A percentile compares a stretch with the other conserved stretches of the same genome.
phyloP scores from a whole-genome alignment of 1,140 invertebrate species.

The Chrysoperla carnea region DNA sequence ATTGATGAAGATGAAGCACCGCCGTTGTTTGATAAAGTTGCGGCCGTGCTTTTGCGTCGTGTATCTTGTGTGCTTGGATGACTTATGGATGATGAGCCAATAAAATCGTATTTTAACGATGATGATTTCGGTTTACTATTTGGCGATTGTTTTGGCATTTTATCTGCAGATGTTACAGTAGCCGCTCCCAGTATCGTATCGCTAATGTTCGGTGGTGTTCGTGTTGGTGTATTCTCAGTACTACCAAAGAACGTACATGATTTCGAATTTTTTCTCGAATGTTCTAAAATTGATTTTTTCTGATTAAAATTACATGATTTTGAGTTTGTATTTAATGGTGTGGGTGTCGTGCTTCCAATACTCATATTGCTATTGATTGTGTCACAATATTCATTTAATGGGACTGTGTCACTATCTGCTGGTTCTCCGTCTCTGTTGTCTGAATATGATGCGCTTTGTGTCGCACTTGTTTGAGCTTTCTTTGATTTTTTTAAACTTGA shows the following conservation, averaged over 20 bases:
- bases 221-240: background rate
- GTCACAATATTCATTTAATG: background rate
- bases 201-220: background rate
- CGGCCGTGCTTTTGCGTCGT: background rate
- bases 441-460: background rate
- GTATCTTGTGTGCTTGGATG: no score
- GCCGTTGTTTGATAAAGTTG: background rate
- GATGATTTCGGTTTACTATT: no score
- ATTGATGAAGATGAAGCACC: no score
- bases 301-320: background rate
- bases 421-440: background rate
- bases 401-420: background rate
- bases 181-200: no score
- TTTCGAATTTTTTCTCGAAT: background rate
- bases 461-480: background rate
- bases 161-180: no score
- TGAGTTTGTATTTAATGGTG: background rate
- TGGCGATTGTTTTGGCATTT: no score
- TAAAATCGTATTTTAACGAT: no score
- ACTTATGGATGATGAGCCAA: no score
- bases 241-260: background rate
- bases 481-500: no score
- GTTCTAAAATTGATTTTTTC: background rate
- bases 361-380: no score
- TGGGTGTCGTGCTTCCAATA: background rate